phyloP scores from a whole-genome alignment of 2,113 vertebrate genomes.

The Tinamus guttatus region DNA sequence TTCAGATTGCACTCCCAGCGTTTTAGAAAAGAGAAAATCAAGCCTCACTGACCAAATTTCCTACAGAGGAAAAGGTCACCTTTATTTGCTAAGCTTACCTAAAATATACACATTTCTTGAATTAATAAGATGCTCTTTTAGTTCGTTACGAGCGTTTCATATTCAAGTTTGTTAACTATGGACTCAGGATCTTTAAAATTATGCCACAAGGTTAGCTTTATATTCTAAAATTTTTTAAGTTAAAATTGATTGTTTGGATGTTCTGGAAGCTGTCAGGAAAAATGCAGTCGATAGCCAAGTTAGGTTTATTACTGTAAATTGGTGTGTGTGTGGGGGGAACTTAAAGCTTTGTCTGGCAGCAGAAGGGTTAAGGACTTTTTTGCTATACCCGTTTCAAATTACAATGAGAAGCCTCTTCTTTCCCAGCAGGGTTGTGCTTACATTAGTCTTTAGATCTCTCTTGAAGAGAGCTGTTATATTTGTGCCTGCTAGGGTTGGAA shows the following conservation, averaged over 20 bases:
- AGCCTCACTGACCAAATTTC: neutral
- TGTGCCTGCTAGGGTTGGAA: conserved; percentile 91
- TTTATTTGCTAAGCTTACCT: conserved; percentile 32
- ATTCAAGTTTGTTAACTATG: neutral
- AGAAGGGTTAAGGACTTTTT: conserved; percentile 85
- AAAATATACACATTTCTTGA: conserved; percentile 45
- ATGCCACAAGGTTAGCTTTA: neutral
- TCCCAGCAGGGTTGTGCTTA: conserved; percentile 91
- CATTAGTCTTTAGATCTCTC: conserved; percentile 92
- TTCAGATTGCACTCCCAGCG: neutral
- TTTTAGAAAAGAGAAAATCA: conserved; percentile 23
- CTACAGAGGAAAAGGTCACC: conserved; percentile 19
- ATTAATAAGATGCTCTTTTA: conserved; percentile 27
- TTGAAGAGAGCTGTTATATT: conserved; percentile 87
- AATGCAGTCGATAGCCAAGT: neutral
- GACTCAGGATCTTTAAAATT: neutral
- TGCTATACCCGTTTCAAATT: conserved; percentile 92
- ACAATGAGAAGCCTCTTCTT: conserved; percentile 99
- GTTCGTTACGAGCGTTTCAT: conserved; percentile 17
- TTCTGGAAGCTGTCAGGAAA: neutral
- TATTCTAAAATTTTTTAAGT: neutral
- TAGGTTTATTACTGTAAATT: conserved; percentile 40
- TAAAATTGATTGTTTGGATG: neutral
- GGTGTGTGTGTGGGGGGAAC: neutral
- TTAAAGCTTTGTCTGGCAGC: conserved; percentile 75